phyloP scores from a whole-genome alignment of 2,113 vertebrate species.

The Cyanoderma ruficeps region DNA sequence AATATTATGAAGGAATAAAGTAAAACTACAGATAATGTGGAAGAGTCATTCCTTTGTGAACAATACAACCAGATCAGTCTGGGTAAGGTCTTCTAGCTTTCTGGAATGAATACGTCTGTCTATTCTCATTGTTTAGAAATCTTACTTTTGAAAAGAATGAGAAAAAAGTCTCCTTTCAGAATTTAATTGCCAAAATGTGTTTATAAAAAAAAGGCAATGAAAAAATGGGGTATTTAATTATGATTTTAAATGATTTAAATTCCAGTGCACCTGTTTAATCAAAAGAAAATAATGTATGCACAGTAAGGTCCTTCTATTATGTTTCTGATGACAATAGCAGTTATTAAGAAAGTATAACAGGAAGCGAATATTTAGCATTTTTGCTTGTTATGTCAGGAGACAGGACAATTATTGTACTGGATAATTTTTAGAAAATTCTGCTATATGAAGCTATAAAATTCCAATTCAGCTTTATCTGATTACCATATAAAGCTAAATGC shows the following conservation, averaged over 20 bases:
- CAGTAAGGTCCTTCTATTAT: conserved; percentile 22
- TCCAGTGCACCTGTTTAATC: conserved; percentile 50
- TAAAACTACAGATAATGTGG: not conserved
- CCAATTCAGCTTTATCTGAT: not conserved
- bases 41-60: not conserved
- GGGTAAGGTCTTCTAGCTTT: conserved; percentile 2
- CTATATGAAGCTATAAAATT: not conserved
- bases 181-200: conserved; percentile 34
- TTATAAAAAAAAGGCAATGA: not conserved
- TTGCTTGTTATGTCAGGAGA: not conserved
- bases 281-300: conserved; percentile 51
- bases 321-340: conserved; percentile 33
- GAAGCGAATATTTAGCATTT: conserved; percentile 31
- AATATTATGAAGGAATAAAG: not conserved
- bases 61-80: not conserved
- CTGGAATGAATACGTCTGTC: not conserved
- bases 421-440: conserved; percentile 11
- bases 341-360: conserved; percentile 34
- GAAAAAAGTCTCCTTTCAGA: not conserved
- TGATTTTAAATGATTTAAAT: conserved; percentile 29
- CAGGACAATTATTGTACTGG: not conserved
- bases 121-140: conserved; percentile 23
- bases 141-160: not conserved
- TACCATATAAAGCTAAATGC: not conserved
- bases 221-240: conserved; percentile 26